A percentile compares a stretch with the other conserved stretches of the same genome.
phyloP scores from a whole-genome alignment of 2,888 invertebrate genomes.

The Spodoptera littoralis region DNA sequence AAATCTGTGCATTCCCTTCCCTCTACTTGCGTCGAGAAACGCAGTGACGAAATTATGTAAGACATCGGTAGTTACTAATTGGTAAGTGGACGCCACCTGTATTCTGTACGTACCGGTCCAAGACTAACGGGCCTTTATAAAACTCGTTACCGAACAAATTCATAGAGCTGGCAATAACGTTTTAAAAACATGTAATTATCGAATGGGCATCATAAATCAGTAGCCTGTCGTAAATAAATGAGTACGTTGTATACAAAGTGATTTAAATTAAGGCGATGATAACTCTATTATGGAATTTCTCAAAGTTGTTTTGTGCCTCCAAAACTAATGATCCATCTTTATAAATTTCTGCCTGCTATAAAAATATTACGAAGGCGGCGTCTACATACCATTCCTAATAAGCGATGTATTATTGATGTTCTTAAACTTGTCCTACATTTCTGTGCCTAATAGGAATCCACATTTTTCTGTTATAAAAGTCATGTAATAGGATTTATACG shows the following conservation, averaged over 20 bases:
- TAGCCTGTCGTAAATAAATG: constrained; percentile 47
- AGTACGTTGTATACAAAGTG: constrained; percentile 49
- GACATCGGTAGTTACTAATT: constrained; percentile 79
- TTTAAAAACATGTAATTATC: constrained; percentile 59
- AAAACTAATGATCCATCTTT: constrained; percentile 33
- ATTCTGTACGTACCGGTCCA: constrained; percentile 73
- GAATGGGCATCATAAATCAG: constrained; percentile 49
- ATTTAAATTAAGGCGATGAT: constrained; percentile 52
- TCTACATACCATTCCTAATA: constrained; percentile 54
- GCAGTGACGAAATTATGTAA: constrained; percentile 77
- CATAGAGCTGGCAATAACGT: constrained; percentile 65
- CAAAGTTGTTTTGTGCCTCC: constrained; percentile 24
- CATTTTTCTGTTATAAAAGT: constrained; percentile 14
- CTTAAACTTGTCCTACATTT: constrained; percentile 28
- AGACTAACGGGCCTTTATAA: constrained; percentile 75
- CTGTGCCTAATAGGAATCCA: constrained; percentile 16
- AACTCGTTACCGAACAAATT: constrained; percentile 81
- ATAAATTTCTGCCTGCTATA: constrained; percentile 19
- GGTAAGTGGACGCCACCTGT: constrained; percentile 69
- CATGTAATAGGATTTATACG: constrained; percentile 4
- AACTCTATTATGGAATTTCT: constrained; percentile 41
- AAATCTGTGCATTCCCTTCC: constrained; percentile 58
- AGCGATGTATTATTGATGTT: constrained; percentile 29
- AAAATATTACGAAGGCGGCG: constrained; percentile 48
- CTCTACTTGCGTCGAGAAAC: constrained; percentile 43